Evolutionary conservation across 1,140 invertebrate genomes (phyloP).

Genomic region (Drosophila nannoptera): DNA sequence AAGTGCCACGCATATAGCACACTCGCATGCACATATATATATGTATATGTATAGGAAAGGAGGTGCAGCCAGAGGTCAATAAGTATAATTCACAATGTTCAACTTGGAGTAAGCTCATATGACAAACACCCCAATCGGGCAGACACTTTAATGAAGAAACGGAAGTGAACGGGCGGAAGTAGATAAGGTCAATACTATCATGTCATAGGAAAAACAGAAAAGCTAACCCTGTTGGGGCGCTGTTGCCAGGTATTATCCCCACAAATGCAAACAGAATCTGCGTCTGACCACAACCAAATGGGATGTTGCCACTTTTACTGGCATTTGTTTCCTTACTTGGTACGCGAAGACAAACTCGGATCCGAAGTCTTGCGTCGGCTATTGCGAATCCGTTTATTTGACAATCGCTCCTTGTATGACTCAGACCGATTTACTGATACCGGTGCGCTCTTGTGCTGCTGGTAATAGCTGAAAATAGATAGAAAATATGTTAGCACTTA

Average conservation of each 20-base stretch:
- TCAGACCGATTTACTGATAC: slow-evolving; percentile 78
- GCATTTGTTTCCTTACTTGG: slow-evolving; percentile 81
- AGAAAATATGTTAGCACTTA: background rate
- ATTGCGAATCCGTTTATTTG: slow-evolving; percentile 83
- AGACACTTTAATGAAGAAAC: slow-evolving; percentile 18
- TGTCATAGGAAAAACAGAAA: slow-evolving; percentile 21
- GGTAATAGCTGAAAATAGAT: slow-evolving; percentile 54
- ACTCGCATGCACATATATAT: slow-evolving; percentile 33
- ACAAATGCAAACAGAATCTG: background rate
- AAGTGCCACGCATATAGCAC: too few species aligned
- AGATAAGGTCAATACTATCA: slow-evolving; percentile 38
- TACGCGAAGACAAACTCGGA: slow-evolving; percentile 85
- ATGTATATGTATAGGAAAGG: slow-evolving; percentile 23
- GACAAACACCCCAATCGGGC: slow-evolving; percentile 2
- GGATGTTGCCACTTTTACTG: background rate
- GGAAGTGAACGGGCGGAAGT: slow-evolving; percentile 25
- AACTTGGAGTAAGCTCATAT: slow-evolving; percentile 46
- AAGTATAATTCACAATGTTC: slow-evolving; percentile 38
- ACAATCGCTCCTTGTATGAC: slow-evolving; percentile 79
- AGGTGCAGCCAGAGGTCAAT: slow-evolving; percentile 40
- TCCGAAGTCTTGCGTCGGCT: slow-evolving; percentile 87
- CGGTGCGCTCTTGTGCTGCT: slow-evolving; percentile 72
- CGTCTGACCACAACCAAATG: background rate
- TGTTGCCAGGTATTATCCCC: background rate
- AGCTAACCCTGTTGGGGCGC: background rate